Evolutionary conservation across 1,140 invertebrate genomes (phyloP).

Genomic region (Scylla paramamosain): DNA sequence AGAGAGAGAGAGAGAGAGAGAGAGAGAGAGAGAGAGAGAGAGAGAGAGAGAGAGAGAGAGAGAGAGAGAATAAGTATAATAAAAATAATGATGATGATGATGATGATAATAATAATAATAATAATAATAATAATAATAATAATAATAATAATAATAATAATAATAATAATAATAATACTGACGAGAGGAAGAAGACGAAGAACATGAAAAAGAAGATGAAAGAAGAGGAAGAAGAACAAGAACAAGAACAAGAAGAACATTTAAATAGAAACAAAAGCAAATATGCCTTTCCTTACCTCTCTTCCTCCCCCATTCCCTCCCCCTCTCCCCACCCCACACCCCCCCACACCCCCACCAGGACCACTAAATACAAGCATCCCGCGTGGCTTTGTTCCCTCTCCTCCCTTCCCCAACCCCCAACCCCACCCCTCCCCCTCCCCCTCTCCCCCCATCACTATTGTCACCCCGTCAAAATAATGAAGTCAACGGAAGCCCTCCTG

Average conservation of each 20-base stretch:
- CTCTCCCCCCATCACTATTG: background rate
- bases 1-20: background rate
- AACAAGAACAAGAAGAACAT: background rate
- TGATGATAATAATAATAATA: background rate
- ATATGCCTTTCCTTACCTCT: background rate
- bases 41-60: background rate
- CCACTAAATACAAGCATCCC: slow-evolving; percentile 22
- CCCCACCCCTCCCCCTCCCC: background rate
- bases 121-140: background rate
- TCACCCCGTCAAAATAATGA: slow-evolving; percentile 56
- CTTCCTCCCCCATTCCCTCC: background rate
- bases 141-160: background rate
- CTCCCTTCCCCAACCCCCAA: background rate
- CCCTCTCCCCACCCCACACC: background rate
- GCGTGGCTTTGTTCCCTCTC: background rate
- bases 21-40: background rate
- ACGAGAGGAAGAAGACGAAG: background rate
- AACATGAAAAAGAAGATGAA: background rate
- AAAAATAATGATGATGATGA: background rate
- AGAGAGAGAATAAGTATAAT: background rate
- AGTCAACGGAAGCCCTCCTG: slow-evolving; percentile 48
- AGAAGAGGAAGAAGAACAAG: background rate
- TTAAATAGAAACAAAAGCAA: background rate
- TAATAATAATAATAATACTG: background rate
- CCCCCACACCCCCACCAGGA: background rate